Evolutionary conservation across 2,797 vertebrate species (phyloP).

Genomic region (Anguilla anguilla): DNA sequence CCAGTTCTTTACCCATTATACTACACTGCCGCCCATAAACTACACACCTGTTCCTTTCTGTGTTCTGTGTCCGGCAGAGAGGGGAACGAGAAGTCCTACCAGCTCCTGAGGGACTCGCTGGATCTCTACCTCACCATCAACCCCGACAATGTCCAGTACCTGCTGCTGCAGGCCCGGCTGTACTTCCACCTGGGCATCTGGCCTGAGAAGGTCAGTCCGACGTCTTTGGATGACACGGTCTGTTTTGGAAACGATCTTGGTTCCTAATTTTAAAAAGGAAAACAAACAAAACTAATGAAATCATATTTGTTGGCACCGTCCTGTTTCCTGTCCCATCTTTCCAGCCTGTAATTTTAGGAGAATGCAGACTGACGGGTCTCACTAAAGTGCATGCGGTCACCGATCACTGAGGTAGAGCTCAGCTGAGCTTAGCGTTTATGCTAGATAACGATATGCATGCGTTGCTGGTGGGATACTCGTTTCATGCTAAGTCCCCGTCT

Average conservation of each 20-base stretch:
- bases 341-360: too few relatives aligned
- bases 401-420: not conserved
- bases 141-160: constrained; percentile 95
- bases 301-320: too few relatives aligned
- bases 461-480: not conserved
- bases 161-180: constrained; percentile 92
- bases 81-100: constrained; percentile 95
- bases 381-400: not conserved
- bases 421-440: not conserved
- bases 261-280: not conserved
- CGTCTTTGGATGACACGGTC: not conserved
- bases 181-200: constrained; percentile 99
- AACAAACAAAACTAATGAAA: too few relatives aligned
- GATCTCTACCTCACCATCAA: constrained; percentile 97
- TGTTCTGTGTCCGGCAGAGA: constrained; percentile 71
- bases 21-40: too few relatives aligned
- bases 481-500: not conserved
- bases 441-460: not conserved
- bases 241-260: not conserved
- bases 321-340: too few relatives aligned
- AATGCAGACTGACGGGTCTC: too few relatives aligned
- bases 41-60: too few relatives aligned
- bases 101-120: constrained; percentile 92
- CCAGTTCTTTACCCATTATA: too few relatives aligned
- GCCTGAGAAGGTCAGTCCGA: constrained; percentile 90